Conservation (phyloP, 2,113 vertebrate species). For the Pseudorhombus dupliciocellatus region DNA sequence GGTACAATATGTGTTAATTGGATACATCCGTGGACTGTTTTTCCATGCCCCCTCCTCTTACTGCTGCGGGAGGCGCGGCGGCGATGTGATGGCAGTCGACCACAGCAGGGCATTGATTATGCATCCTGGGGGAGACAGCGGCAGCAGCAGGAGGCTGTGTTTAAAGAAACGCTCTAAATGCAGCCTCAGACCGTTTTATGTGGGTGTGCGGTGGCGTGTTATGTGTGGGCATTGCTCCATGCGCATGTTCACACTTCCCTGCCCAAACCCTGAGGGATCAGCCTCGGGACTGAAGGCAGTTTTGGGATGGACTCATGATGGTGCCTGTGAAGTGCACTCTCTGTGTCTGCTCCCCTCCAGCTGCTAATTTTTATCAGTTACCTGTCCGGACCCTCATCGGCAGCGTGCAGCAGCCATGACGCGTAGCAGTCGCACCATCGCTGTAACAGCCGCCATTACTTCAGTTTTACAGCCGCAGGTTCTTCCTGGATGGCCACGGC, state of each 20-base stretch:
- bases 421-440: slow-evolving; percentile 21
- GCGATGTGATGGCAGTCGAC: slow-evolving; percentile 44
- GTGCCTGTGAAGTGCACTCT: slow-evolving; percentile 22
- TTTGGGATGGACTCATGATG: slow-evolving; percentile 15
- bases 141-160: slow-evolving; percentile 41
- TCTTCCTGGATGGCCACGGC: slow-evolving; percentile 7
- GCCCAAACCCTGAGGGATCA: slow-evolving; percentile 32
- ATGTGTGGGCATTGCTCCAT: not conserved
- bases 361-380: slow-evolving; percentile 48
- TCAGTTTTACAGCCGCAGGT: slow-evolving; percentile 17
- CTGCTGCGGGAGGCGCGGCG: slow-evolving; percentile 38
- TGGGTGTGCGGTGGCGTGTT: not conserved
- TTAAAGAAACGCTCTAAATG: slow-evolving; percentile 44
- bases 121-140: slow-evolving; percentile 35
- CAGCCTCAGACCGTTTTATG: slow-evolving; percentile 7
- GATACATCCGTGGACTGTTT: slow-evolving; percentile 55
- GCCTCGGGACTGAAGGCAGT: slow-evolving; percentile 30
- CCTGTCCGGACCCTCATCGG: slow-evolving; percentile 30
- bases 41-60: slow-evolving; percentile 16
- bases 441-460: slow-evolving; percentile 36
- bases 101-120: slow-evolving; percentile 55
- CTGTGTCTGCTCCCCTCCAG: slow-evolving; percentile 24
- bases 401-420: slow-evolving; percentile 9
- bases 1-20: slow-evolving; percentile 68
- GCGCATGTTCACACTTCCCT: not conserved